Base-by-base conservation (phyloP, 2,888 invertebrate genomes). In the Euproctis similis region DNA sequence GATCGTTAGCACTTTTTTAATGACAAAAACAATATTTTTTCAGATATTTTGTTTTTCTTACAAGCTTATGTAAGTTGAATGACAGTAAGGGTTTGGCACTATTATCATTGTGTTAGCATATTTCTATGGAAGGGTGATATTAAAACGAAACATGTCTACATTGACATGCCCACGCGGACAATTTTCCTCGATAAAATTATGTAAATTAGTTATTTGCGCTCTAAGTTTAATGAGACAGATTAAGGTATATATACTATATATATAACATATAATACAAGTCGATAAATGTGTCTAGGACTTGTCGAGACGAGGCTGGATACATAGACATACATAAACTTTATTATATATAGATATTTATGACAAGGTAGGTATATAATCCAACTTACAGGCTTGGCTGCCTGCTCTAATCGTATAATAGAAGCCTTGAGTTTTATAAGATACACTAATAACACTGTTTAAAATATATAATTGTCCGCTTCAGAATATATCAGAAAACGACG, bases 121-220 rank as follows among this genome's bases (percentile, higher is more conserved):
- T 66, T 74, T 72, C 69, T 66, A 58, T 58, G 65, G 65, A 74
- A 71, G 63, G 61, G 50, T 54, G 57, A 47, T 66, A 71, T 73
- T 71, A 71, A 70, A 69, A 59, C 63, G 61, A 59, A 65, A 65
- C 66, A 64, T 60, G 65, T 65, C 59, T 51, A 38, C n/a, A n/a
- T 57, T 41, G 45, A 45, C 57, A 41, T 61, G 70, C 72, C 70
- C 70, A 71, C 70, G 70, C 71, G 65, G 59, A 66, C 71, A 73
- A 72, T 75, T 73, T 78, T 72, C 73, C 70, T 65, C 70, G 71
- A 74, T 78, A 73, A 75, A 77, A 75, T 73, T 72, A 75, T 75
- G 72, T 67, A 71, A 76, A 76, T 61, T 70, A 70, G 65, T 71
- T 72, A 73, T 73, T 73, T 68, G 68, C 59, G 56, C 59, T 57